Conservation (phyloP, 2,113 vertebrate genomes). For the Dinomys branickii region DNA sequence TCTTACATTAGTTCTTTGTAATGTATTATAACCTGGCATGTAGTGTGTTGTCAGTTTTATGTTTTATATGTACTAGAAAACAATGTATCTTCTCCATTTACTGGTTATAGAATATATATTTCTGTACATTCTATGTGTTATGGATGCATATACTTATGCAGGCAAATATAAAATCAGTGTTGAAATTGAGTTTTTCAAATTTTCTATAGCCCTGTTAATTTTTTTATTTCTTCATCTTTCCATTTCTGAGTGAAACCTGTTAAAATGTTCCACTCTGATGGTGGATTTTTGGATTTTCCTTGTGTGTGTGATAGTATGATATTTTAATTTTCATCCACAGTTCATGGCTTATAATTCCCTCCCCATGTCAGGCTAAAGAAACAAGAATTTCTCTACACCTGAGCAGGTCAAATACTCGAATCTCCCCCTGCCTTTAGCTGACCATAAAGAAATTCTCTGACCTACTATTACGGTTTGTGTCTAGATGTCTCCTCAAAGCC, state of each 20-base stretch:
- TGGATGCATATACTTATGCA: not conserved
- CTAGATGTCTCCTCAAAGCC: not conserved
- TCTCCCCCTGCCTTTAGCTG: not conserved
- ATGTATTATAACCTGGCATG: not conserved
- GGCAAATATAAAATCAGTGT: not conserved
- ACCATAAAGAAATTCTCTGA: not conserved
- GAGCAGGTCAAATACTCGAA: not conserved
- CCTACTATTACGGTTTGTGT: not conserved
- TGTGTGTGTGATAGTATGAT: not conserved
- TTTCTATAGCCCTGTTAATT: not conserved
- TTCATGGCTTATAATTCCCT: not conserved
- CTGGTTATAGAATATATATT: not conserved
- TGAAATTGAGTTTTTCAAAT: slow-evolving; percentile 29
- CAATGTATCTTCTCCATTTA: not conserved
- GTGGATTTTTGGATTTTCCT: not conserved
- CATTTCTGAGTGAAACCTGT: not conserved
- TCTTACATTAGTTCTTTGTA: not conserved
- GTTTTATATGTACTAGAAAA: slow-evolving; percentile 32
- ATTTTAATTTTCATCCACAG: not conserved
- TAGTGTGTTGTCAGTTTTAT: not conserved
- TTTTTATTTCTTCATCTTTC: not conserved
- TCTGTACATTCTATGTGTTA: not conserved
- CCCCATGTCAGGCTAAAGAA: not conserved
- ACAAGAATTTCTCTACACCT: not conserved
- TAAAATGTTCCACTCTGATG: not conserved